phyloP scores from a whole-genome alignment of 2,888 invertebrate genomes.

The Callinectes sapidus region DNA sequence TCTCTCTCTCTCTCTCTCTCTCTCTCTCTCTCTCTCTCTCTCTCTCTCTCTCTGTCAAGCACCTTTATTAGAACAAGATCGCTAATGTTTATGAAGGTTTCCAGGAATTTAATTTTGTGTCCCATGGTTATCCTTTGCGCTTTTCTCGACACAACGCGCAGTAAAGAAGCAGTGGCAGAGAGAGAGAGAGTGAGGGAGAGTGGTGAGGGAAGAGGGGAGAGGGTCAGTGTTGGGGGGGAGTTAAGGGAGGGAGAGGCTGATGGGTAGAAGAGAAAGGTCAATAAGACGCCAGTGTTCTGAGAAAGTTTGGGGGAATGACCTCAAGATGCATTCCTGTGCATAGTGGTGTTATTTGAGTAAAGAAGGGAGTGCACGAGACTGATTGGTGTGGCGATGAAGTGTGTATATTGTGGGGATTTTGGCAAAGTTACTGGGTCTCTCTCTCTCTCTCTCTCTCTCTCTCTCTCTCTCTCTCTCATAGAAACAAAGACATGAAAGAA shows the following conservation, averaged over 20 bases:
- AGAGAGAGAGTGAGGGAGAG: neutral
- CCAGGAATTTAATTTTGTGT: neutral
- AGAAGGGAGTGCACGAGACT: no score
- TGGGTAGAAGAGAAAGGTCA: no score
- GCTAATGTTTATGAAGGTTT: neutral
- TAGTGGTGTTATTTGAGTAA: no score
- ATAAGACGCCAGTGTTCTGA: no score
- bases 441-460: neutral
- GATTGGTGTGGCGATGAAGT: no score
- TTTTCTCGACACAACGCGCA: neutral
- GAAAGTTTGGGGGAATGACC: no score
- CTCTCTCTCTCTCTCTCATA: neutral
- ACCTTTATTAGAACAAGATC: neutral
- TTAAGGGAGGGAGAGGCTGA: neutral
- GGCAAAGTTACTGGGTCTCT: no score
- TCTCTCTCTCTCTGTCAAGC: constrained; percentile 10
- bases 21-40: constrained; percentile 25
- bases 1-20: constrained; percentile 15
- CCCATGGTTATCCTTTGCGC: neutral
- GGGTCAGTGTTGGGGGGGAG: neutral
- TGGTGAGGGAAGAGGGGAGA: neutral
- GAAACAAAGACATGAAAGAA: neutral
- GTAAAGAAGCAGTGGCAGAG: neutral
- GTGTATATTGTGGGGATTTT: no score
- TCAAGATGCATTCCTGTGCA: no score